Percentiles rank a stretch among this genome's conserved stretches.
These are phyloP conservation scores for Notechis scutatus DNA, from an alignment of 2,113 vertebrate genomes.

Conservation along the genomic window DNA sequence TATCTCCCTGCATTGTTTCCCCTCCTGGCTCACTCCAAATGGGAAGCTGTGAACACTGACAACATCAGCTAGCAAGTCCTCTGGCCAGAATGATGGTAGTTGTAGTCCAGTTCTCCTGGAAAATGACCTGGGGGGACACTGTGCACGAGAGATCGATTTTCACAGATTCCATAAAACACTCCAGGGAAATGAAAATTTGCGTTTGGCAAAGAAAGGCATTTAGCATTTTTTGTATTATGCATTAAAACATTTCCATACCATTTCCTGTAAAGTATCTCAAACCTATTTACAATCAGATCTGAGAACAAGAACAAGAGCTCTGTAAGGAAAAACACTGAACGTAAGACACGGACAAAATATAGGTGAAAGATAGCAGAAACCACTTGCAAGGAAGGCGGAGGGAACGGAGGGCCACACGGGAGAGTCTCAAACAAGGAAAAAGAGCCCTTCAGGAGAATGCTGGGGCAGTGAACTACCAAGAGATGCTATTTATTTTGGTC, in stretches of 20 bases:
- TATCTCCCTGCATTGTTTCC: background rate
- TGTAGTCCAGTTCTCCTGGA: background rate
- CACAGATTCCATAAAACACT: background rate
- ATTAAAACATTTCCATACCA: background rate
- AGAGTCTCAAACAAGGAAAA: background rate
- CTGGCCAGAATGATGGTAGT: background rate
- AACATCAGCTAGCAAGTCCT: background rate
- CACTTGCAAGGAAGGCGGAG: background rate
- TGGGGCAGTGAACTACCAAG: background rate
- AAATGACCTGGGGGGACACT: background rate
- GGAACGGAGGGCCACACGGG: rapidly evolving
- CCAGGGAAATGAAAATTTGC: background rate
- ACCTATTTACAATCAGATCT: background rate
- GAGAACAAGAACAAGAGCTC: background rate
- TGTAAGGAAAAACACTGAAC: background rate
- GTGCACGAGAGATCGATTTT: background rate
- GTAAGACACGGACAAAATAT: background rate
- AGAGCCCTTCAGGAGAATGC: background rate
- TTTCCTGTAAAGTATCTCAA: background rate
- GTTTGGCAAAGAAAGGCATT: background rate
- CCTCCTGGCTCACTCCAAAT: background rate
- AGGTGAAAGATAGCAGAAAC: background rate
- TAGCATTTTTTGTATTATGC: background rate
- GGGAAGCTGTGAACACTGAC: background rate
- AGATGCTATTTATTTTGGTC: background rate